Base-by-base conservation (phyloP, 1,140 invertebrate genomes). In the Anastatus disparis region DNA sequence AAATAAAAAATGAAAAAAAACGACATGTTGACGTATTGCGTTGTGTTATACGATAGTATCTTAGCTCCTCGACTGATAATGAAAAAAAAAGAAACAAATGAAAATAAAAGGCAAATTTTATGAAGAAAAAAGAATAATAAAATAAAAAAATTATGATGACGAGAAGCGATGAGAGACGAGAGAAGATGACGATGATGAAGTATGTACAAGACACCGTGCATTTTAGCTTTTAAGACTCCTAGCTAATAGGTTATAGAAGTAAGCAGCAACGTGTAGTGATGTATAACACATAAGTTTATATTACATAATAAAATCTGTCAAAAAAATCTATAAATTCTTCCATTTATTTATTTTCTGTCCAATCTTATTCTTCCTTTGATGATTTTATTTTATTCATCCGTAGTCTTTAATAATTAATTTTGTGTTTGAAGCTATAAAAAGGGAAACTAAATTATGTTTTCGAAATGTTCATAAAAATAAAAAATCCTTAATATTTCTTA, bases 231-330 rank as follows among this genome's bases (percentile, higher is more conserved):
- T 83, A 84, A 84, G 82, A 67, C 75, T 56, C n/a, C 64, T 82
- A 83, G 81, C 53, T 62, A 42, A 78, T 82, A 84, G 80, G 74
- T n/a, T 77, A 42, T 82, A 83, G 79, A 61, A 61, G 72, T 82
- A 83, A 83, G 81, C 77, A 79, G 61, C 78, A 72, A 78, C 74
- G 81, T 83, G 82, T 83, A 83, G 78, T 77, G 75, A 78, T 82
- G 81, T 83, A 82, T 83, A 83, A 83, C 75, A 83, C 73, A 82
- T 83, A 84, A 82, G 80, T 84, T 84, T 84, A 84, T 83, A 84
- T 84, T 83, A 83, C 80, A 83, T 83, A 84, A 83, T 83, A 84
- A 83, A 84, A 84, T 80, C 76, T 82, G 78, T 79, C 75, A 74
- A 81, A 78, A n/a, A 82, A 83, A 78, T 74, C 13, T 17, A 69